A percentile compares a stretch with the other conserved stretches of the same genome.
Conservation (phyloP, 2,888 invertebrate species). For the Pilophorus perplexus region DNA sequence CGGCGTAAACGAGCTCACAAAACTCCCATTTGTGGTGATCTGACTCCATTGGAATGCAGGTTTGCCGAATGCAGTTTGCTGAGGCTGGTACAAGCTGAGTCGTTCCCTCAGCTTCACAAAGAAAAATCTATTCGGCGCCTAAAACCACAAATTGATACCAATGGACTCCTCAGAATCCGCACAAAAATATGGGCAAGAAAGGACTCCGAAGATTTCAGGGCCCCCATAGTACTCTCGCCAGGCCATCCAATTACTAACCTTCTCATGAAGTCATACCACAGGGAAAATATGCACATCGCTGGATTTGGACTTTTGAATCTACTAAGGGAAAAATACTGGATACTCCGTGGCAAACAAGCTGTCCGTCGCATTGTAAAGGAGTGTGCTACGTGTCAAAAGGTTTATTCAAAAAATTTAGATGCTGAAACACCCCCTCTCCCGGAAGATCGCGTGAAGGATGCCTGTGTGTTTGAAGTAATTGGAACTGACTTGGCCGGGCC, state of each 20-base stretch:
- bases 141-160: background rate
- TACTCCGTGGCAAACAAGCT: background rate
- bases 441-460: slow-evolving; percentile 48
- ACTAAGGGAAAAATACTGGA: slow-evolving; percentile 25
- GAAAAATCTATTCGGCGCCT: background rate
- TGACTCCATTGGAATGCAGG: background rate
- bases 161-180: background rate
- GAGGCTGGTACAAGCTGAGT: slow-evolving; percentile 5
- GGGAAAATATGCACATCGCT: background rate
- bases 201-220: slow-evolving; percentile 25
- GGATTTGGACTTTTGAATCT: background rate
- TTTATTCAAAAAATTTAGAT: background rate
- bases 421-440: background rate
- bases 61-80: background rate
- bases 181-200: slow-evolving; percentile 19
- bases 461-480: slow-evolving; percentile 49
- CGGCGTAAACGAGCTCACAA: too few species aligned
- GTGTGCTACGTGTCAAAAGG: background rate
- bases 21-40: background rate
- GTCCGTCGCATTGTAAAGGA: background rate
- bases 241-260: slow-evolving; percentile 5
- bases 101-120: too few species aligned
- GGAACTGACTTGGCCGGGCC: slow-evolving; percentile 53
- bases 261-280: background rate
- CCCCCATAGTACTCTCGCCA: slow-evolving; percentile 25